phyloP scores from a whole-genome alignment of 2,888 invertebrate genomes.

The Caenorhabditis sp. region DNA sequence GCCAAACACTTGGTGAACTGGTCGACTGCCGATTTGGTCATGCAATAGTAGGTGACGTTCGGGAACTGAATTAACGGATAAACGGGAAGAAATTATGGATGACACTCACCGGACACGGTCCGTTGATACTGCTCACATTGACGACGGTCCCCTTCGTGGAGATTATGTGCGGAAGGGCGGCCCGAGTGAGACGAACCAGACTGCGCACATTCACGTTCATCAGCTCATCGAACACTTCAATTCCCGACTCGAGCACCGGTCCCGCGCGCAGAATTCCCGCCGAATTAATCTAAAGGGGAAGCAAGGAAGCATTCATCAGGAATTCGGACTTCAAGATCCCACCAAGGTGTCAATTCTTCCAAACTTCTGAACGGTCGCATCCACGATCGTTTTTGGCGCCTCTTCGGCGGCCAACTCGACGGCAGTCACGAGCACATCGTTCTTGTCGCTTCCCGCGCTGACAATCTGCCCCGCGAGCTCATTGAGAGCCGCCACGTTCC shows the following conservation, averaged over 20 bases:
- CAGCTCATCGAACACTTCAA: conserved; percentile 87
- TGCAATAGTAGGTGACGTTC: conserved; percentile 88
- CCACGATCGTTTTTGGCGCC: conserved; percentile 67
- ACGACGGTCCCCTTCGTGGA: conserved; percentile 86
- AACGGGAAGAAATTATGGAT: neutral
- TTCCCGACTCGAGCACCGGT: conserved; percentile 65
- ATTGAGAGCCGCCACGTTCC: conserved; percentile 72
- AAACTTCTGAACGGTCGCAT: conserved; percentile 71
- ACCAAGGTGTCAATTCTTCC: conserved; percentile 74
- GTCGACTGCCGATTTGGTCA: conserved; percentile 93
- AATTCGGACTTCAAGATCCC: neutral
- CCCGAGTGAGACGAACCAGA: conserved; percentile 73
- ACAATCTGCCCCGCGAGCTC: conserved; percentile 71
- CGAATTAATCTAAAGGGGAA: conserved; percentile 74
- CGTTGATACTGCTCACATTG: conserved; percentile 93
- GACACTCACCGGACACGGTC: conserved; percentile 84
- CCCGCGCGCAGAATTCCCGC: conserved; percentile 77
- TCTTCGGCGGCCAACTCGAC: conserved; percentile 79
- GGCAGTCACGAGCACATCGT: conserved; percentile 76
- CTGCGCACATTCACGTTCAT: conserved; percentile 87
- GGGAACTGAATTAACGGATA: conserved; percentile 83
- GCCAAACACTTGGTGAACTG: conserved; percentile 94
- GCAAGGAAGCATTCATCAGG: neutral
- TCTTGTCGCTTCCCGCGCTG: conserved; percentile 56
- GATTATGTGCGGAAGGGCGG: conserved; percentile 76